phyloP scores from a whole-genome alignment of 2,797 vertebrate genomes.

The Gadopsis marmoratus region DNA sequence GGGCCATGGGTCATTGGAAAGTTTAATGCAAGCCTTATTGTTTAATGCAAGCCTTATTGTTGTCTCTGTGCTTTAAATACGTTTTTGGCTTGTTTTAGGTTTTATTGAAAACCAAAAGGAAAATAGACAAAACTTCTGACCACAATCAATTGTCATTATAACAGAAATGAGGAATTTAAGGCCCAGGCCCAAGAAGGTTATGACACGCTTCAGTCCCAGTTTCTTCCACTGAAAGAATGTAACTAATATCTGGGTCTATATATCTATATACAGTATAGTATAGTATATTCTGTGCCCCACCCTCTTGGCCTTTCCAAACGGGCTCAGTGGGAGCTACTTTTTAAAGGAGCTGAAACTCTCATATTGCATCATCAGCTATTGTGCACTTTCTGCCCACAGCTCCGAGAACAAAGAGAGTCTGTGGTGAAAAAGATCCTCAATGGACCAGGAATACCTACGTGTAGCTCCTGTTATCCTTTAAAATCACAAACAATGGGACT shows the following conservation, averaged over 20 bases:
- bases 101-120: too few species aligned
- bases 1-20: too few species aligned
- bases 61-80: neutral
- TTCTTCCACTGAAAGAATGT: constrained; percentile 27
- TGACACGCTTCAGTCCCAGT: constrained; percentile 2
- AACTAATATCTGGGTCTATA: constrained; percentile 35
- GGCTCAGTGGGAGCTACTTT: constrained; percentile 56
- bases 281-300: constrained; percentile 51
- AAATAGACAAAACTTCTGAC: neutral
- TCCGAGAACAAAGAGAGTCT: constrained; percentile 73
- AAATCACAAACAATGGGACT: constrained; percentile 76
- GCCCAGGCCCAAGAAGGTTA: neutral
- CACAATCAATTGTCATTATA: too few species aligned
- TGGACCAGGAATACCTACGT: constrained; percentile 69
- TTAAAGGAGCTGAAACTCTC: constrained; percentile 66
- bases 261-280: neutral
- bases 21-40: too few species aligned
- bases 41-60: too few species aligned
- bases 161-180: neutral
- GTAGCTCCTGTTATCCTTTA: constrained; percentile 72
- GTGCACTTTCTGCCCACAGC: constrained; percentile 72
- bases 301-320: constrained; percentile 59
- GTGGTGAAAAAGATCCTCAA: constrained; percentile 65
- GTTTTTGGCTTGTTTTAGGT: neutral
- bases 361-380: constrained; percentile 75